phyloP scores from a whole-genome alignment of 2,113 vertebrate genomes.

The Uria lomvia region DNA sequence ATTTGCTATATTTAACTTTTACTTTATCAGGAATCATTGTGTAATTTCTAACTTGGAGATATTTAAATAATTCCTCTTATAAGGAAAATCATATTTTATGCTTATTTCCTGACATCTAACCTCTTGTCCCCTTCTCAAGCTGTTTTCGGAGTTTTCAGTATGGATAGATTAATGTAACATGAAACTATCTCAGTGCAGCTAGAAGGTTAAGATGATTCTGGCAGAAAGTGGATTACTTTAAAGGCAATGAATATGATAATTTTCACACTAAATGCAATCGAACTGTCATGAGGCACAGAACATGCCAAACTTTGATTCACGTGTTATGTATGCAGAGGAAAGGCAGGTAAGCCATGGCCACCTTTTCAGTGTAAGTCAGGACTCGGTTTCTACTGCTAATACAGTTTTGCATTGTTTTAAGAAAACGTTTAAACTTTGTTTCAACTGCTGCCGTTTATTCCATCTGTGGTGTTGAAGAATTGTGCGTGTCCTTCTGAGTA shows the following conservation, averaged over 20 bases:
- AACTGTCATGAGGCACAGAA: conserved; percentile 23
- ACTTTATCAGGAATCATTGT: not conserved
- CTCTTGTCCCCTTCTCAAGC: not conserved
- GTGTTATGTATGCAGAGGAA: not conserved
- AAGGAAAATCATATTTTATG: not conserved
- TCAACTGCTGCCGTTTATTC: not conserved
- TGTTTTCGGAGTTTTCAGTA: not conserved
- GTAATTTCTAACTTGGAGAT: not conserved
- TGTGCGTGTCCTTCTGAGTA: not conserved
- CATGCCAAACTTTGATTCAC: not conserved
- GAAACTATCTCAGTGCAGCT: not conserved
- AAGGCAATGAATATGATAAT: conserved; percentile 35
- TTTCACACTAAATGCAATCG: not conserved
- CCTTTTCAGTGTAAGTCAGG: not conserved
- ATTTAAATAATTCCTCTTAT: not conserved
- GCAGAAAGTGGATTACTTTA: conserved; percentile 36
- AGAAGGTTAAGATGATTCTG: conserved; percentile 20
- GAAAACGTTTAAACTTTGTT: not conserved
- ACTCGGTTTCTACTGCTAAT: not conserved
- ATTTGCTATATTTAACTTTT: not conserved
- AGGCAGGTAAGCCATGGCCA: not conserved
- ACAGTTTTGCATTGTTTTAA: not conserved
- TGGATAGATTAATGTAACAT: not conserved
- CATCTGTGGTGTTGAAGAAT: not conserved
- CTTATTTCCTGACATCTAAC: not conserved